Evolutionary conservation across 2,113 vertebrate genomes (phyloP), one percentile per base, ranked within the genome.

Genomic region (Halcyon malimbica): DNA sequence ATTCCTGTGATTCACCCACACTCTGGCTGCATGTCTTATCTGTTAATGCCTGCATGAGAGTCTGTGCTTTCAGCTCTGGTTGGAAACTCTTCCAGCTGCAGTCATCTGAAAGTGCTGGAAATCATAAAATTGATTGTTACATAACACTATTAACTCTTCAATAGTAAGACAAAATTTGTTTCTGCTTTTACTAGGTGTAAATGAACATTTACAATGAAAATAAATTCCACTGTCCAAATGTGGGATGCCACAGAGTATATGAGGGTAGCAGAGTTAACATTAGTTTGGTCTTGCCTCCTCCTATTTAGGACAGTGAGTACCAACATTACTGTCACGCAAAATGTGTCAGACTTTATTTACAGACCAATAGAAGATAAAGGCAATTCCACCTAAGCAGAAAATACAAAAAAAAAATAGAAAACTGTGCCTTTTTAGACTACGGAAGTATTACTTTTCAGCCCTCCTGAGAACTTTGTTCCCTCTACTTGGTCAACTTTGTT

Each of bases 11-110:
- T n/a, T 90, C 16, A 71, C 57, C 29, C 29, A 41, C 31, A 37
- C 11, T 19, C 31, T 42, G 25, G 9, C 33, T 86, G 35, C 41
- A 54, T 46, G 21, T 78, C 2, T 0, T 35, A 39, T n/a, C 11
- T 31, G 5, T 53, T 89, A 54, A 25, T 2, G 81, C 78, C 56
- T 57, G 5, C 53, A n/a, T 0, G 0, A 48, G 1, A 69, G 2
- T 31, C 54, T 85, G 48, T 56, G 8, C 11, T 76, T 82, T 83
- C 44, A 33, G 18, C 18, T 60, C 16, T 2, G 1, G 6, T 12
- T 51, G 21, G 41, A 90, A 92, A 51, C 18, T 51, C 35, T 84
- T 87, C 23, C 19, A 84, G 1, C 10, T n/a, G 57, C 35, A 46
- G 35, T 68, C 29, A 48, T 71, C 12, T n/a, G 46, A 89, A 87